Conservation (phyloP, 2,888 invertebrate genomes). For the Drosophila formosana region DNA sequence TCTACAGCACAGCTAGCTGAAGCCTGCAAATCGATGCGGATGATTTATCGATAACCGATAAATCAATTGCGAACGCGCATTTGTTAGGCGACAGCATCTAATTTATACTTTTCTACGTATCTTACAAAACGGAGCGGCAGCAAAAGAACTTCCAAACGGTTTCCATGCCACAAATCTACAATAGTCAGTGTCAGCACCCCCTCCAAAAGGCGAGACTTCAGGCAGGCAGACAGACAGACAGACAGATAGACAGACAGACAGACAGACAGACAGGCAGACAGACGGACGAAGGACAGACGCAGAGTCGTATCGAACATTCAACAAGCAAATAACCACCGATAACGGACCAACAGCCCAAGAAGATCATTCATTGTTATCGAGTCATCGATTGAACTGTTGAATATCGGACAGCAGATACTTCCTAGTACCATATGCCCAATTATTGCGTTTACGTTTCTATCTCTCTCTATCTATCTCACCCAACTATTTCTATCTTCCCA, state of each 20-base stretch:
- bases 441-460: neutral
- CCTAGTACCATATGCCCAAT: conserved; percentile 1
- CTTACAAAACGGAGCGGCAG: conserved; percentile 45
- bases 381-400: conserved; percentile 25
- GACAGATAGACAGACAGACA: neutral
- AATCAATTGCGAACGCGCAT: neutral
- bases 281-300: neutral
- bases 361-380: conserved; percentile 49
- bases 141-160: conserved; percentile 58
- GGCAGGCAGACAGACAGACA: neutral
- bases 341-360: conserved; percentile 49
- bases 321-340: conserved; percentile 61
- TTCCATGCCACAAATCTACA: conserved; percentile 48
- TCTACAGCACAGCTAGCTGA: conserved; percentile 45
- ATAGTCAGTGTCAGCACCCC: conserved; percentile 4
- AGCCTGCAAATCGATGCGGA: conserved; percentile 8
- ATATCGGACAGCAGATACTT: conserved; percentile 9
- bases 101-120: conserved; percentile 53
- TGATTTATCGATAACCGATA: neutral
- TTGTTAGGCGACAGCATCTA: conserved; percentile 30
- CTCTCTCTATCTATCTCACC: neutral
- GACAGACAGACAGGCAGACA: conserved; percentile 5
- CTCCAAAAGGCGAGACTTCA: conserved; percentile 12
- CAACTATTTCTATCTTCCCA: neutral
- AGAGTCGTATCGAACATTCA: conserved; percentile 9